phyloP scores from a whole-genome alignment of 2,113 vertebrate genomes.

The Pollachius pollachius region DNA sequence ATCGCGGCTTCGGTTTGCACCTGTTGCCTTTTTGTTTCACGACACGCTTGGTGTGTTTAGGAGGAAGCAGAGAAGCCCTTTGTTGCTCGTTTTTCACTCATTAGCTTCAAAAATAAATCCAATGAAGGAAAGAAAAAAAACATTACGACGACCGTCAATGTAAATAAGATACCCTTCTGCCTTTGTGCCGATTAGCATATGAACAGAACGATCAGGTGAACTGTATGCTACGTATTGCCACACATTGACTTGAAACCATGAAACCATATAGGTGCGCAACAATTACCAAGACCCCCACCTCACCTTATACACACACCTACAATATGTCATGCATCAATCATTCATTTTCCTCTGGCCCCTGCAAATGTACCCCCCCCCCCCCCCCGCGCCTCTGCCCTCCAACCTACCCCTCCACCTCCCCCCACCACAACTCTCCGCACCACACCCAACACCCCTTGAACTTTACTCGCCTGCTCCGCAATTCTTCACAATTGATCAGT shows the following conservation, averaged over 20 bases:
- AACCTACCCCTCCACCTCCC: too few species aligned
- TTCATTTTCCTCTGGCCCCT: constrained; percentile 61
- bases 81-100: constrained; percentile 20
- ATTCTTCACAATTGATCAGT: constrained; percentile 62
- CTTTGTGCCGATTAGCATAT: background rate
- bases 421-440: too few species aligned
- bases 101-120: constrained; percentile 2
- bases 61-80: constrained; percentile 38
- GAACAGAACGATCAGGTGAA: background rate
- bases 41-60: constrained; percentile 46
- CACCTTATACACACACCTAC: constrained; percentile 23
- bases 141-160: background rate
- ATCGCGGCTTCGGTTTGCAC: constrained; percentile 66
- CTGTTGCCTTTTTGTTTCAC: constrained; percentile 71
- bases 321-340: constrained; percentile 40
- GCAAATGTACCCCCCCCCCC: constrained; percentile 46
- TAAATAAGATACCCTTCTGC: background rate
- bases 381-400: constrained; percentile 21
- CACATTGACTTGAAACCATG: background rate
- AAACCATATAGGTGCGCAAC: background rate
- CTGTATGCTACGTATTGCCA: background rate
- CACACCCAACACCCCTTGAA: too few species aligned
- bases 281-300: background rate
- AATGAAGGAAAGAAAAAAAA: background rate
- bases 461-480: too few species aligned